A percentile compares a stretch with the other conserved stretches of the same genome.
Evolutionary conservation across 1,140 invertebrate species (phyloP).

Genomic region (Anastatus disparis): DNA sequence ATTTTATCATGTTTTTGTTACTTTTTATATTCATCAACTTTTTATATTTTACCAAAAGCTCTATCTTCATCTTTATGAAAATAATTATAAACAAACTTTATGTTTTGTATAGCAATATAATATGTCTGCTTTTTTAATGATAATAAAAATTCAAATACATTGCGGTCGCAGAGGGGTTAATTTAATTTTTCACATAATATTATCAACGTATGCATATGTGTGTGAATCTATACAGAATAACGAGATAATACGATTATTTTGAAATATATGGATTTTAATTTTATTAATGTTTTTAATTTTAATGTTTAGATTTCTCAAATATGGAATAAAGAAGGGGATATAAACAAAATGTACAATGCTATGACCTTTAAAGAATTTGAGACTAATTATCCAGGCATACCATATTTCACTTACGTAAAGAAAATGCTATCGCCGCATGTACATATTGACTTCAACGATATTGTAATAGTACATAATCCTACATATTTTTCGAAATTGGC

Average conservation of each 20-base stretch:
- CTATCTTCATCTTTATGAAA: too few species aligned
- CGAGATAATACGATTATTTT: background rate
- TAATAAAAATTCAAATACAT: too few species aligned
- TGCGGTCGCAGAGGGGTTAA: too few species aligned
- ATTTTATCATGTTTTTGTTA: too few species aligned
- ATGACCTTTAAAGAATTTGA: slow-evolving; percentile 84
- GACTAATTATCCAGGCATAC: slow-evolving; percentile 76
- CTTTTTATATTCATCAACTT: too few species aligned
- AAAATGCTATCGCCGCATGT: slow-evolving; percentile 73
- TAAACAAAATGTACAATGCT: slow-evolving; percentile 88
- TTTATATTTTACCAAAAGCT: too few species aligned
- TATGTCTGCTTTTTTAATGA: too few species aligned
- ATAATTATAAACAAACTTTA: too few species aligned
- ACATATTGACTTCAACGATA: slow-evolving; percentile 73
- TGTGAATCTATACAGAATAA: too few species aligned
- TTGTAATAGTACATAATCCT: slow-evolving; percentile 83
- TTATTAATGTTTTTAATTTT: background rate
- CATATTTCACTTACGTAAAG: slow-evolving; percentile 84
- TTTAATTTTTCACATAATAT: too few species aligned
- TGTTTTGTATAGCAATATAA: too few species aligned
- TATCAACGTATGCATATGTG: too few species aligned
- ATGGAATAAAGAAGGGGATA: slow-evolving; percentile 88
- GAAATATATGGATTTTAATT: background rate
- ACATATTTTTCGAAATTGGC: slow-evolving; percentile 78
- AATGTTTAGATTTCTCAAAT: slow-evolving; percentile 84